Evolutionary conservation across 1,140 invertebrate species (phyloP).

Genomic region (Galleria mellonella): DNA sequence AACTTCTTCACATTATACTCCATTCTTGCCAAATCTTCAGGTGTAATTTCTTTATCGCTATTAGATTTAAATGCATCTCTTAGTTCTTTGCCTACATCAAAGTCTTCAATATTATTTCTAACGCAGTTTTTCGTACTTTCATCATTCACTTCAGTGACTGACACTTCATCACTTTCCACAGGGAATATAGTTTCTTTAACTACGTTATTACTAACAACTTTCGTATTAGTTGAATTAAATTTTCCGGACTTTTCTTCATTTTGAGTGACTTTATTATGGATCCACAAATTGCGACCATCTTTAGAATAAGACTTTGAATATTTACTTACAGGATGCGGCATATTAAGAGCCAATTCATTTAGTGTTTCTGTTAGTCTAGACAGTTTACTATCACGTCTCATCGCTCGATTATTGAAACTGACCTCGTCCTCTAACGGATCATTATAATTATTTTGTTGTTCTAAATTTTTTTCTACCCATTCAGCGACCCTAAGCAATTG

Average conservation of each 20-base stretch:
- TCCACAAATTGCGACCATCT: conserved; percentile 44
- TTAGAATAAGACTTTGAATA: conserved; percentile 47
- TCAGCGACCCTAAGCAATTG: conserved; percentile 81
- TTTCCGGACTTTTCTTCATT: conserved; percentile 9
- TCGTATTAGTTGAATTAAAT: conserved; percentile 4
- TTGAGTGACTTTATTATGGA: conserved; percentile 36
- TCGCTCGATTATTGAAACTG: conserved; percentile 32
- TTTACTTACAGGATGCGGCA: conserved; percentile 66
- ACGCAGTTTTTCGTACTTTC: conserved; percentile 17
- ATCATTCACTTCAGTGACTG: conserved; percentile 46
- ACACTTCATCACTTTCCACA: conserved; percentile 46
- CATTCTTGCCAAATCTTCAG: conserved; percentile 76
- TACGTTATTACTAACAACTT: conserved; percentile 39
- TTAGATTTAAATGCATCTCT: conserved; percentile 36
- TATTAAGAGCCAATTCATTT: conserved; percentile 58
- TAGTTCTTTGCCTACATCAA: conserved; percentile 38
- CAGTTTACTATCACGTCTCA: conserved; percentile 50
- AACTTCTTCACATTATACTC: conserved; percentile 79
- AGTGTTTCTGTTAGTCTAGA: conserved; percentile 56
- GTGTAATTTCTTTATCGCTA: conserved; percentile 48
- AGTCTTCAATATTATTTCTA: conserved; percentile 15
- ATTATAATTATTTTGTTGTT: conserved; percentile 68
- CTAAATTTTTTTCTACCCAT: conserved; percentile 78
- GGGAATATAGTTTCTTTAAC: conserved; percentile 62
- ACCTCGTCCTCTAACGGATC: conserved; percentile 60